phyloP scores from a whole-genome alignment of 2,888 invertebrate species.

The Eupithecia dodoneata region DNA sequence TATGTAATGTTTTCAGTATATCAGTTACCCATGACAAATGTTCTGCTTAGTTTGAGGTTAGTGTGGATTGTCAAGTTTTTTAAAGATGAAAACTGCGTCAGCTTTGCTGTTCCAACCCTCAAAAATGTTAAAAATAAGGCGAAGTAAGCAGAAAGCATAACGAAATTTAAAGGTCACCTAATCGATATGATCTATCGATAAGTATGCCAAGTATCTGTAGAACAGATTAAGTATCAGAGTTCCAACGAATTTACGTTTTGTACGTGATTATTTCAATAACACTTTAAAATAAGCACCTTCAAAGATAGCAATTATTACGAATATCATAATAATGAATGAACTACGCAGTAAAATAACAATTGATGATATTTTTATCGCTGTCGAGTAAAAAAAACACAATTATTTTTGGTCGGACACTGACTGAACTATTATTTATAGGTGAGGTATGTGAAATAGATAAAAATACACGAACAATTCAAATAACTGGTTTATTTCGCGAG shows the following conservation, averaged over 20 bases:
- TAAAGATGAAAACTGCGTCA: too few relatives aligned
- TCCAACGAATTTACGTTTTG: conserved; percentile 4
- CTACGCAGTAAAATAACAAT: neutral
- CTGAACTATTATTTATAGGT: neutral
- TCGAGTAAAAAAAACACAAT: neutral
- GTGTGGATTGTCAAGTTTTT: too few relatives aligned
- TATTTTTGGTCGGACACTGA: neutral
- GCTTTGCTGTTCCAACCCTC: neutral
- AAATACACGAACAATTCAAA: neutral
- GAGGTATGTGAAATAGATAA: neutral
- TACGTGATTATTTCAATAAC: conserved; percentile 19
- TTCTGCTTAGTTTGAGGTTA: too few relatives aligned
- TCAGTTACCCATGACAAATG: too few relatives aligned
- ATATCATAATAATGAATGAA: conserved; percentile 19
- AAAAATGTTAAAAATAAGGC: neutral
- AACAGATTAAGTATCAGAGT: conserved; percentile 3
- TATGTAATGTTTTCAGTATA: too few relatives aligned
- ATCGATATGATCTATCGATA: conserved; percentile 1
- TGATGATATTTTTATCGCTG: neutral
- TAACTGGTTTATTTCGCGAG: neutral
- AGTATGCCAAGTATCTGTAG: neutral
- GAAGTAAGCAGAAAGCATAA: neutral
- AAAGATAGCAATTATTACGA: conserved; percentile 11
- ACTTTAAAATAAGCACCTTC: conserved; percentile 9
- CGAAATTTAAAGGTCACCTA: neutral